Base-by-base conservation (phyloP, 2,797 vertebrate species). In the Chloroceryle amazona region DNA sequence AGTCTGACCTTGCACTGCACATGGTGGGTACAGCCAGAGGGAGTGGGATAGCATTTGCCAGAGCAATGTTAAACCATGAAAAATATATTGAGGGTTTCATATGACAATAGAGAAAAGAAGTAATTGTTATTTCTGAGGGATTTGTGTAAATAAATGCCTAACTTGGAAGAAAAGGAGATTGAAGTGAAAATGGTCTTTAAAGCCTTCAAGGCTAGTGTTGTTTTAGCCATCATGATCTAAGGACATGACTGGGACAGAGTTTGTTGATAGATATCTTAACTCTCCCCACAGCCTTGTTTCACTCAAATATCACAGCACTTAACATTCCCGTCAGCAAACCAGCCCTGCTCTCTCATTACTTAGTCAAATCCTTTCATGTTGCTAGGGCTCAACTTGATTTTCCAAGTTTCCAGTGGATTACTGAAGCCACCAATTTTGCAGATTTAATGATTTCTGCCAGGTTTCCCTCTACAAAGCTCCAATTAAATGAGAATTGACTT, bases 341-440 rank as follows among this genome's bases (percentile, higher is more conserved):
- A 73, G 25, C 37, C 47, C 54, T 93, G 33, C 29, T 86, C 66
- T 81, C 16, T 81, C 42, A 37, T 84, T 75, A 70, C 29, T 26
- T 44, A 54, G 39, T 79, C 66, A 86, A 91, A 68, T 58, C 42
- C 54, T 93, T 96, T 95, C 58, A 86, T 90, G 87, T 95, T 63
- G 16, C 29, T 47, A 10, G 23, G 57, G 54, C 37, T 90, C 9
- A 17, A 10, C 19, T 79, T 17, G 33, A 70, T 88, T 93, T 95
- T 67, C 80, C 0, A 3, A 62, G 14, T 58, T 96, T 91, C 33
- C 61, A 51, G 63, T 39, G 47, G 37, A 42, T 90, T 82, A 10
- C 23, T 71, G 79, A 51, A 62, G 42, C n/a, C 68, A 66, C 13
- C 0, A 0, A n/a, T 22, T 18, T 44, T 28, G 44, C 22, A 60